Conservation (phyloP, 2,888 invertebrate genomes). For the Caenorhabditis imperialis region DNA sequence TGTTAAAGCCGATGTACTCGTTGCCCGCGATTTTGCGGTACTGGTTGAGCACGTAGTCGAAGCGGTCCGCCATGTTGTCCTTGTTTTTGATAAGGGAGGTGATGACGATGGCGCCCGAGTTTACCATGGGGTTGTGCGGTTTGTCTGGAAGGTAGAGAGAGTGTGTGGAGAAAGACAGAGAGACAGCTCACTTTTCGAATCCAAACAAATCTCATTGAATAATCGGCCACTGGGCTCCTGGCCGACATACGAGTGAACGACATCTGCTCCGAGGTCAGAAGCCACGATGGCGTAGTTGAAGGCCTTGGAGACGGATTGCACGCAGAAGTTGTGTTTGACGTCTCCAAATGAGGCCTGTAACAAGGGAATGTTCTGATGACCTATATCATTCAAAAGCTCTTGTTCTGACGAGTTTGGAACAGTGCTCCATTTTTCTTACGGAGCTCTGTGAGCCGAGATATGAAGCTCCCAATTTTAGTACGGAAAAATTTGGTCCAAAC, state of each 20-base stretch:
- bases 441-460: too few species aligned
- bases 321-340: constrained; percentile 90
- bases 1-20: constrained; percentile 90
- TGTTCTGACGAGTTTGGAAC: too few species aligned
- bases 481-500: too few species aligned
- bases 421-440: too few species aligned
- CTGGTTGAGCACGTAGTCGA: constrained; percentile 78
- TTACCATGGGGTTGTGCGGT: constrained; percentile 99
- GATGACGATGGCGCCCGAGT: constrained; percentile 94
- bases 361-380: too few species aligned
- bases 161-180: too few species aligned
- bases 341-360: constrained; percentile 83
- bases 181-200: constrained; percentile 58
- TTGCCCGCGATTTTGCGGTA: constrained; percentile 85
- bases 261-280: constrained; percentile 70
- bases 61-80: constrained; percentile 79
- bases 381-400: too few species aligned
- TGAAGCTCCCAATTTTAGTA: too few species aligned
- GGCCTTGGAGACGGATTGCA: constrained; percentile 87
- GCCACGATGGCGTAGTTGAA: constrained; percentile 73
- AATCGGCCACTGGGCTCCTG: constrained; percentile 70
- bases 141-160: constrained; percentile 86
- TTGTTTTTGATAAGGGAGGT: constrained; percentile 84
- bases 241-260: constrained; percentile 64
- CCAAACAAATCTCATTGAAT: constrained; percentile 72